phyloP scores from a whole-genome alignment of 2,888 invertebrate genomes.

The Heteropelma amictum region DNA sequence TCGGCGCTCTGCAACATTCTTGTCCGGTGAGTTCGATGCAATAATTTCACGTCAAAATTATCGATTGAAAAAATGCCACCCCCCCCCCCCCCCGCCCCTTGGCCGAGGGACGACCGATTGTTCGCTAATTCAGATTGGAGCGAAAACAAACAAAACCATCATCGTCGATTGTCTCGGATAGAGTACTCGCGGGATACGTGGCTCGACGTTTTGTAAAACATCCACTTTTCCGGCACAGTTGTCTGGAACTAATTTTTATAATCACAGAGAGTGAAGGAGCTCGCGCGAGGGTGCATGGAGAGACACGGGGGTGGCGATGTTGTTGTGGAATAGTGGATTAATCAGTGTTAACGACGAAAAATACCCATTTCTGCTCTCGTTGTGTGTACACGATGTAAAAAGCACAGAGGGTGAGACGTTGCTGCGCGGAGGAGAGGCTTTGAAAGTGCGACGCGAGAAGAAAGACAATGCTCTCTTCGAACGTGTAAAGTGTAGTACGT shows the following conservation, averaged over 20 bases:
- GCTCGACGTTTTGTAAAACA: too few relatives aligned
- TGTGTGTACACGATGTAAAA: constrained; percentile 8
- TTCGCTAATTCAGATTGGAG: too few relatives aligned
- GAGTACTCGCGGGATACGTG: too few relatives aligned
- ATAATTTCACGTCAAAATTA: constrained; percentile 30
- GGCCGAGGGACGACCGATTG: too few relatives aligned
- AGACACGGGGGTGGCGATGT: not conserved
- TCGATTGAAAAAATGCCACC: too few relatives aligned
- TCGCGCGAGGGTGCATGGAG: not conserved
- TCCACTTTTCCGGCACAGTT: not conserved
- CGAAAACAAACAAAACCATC: too few relatives aligned
- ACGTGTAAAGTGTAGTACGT: constrained; percentile 38
- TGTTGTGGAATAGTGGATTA: constrained; percentile 35
- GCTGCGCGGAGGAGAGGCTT: constrained; percentile 6
- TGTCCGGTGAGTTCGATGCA: constrained; percentile 29
- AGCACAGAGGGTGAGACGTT: not conserved
- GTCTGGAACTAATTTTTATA: constrained; percentile 33
- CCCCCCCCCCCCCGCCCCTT: too few relatives aligned
- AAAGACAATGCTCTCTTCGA: constrained; percentile 44
- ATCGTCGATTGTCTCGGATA: too few relatives aligned
- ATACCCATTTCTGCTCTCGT: constrained; percentile 13
- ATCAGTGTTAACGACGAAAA: constrained; percentile 43
- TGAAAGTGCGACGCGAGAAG: constrained; percentile 26
- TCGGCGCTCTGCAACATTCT: too few relatives aligned
- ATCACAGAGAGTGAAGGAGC: constrained; percentile 18